Evolutionary conservation across 2,113 vertebrate species (phyloP).

Genomic region (Colistium nudipinnis): DNA sequence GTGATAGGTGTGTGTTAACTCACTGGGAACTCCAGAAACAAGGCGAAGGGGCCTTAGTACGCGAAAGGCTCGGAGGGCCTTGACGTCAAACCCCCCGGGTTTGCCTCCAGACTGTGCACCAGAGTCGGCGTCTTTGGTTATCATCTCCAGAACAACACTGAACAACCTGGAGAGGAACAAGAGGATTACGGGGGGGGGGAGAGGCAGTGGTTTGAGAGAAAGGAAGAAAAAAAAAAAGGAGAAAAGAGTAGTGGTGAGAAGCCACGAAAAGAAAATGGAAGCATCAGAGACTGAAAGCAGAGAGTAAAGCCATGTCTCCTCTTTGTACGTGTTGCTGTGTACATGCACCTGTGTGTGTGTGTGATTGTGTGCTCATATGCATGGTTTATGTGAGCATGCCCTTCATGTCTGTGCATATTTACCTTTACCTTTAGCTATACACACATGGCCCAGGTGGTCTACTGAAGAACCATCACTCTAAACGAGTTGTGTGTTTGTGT

Average conservation of each 20-base stretch:
- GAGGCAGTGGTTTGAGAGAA: not conserved
- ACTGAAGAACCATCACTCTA: slow-evolving; percentile 33
- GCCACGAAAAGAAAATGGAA: slow-evolving; percentile 32
- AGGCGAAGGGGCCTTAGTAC: slow-evolving; percentile 97
- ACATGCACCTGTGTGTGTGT: slow-evolving; percentile 19
- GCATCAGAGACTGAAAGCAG: slow-evolving; percentile 16
- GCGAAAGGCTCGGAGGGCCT: slow-evolving; percentile 97
- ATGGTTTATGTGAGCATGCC: slow-evolving; percentile 3
- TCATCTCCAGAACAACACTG: slow-evolving; percentile 98
- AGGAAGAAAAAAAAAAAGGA: not conserved
- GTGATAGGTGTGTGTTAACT: slow-evolving; percentile 40
- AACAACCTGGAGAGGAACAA: slow-evolving; percentile 86
- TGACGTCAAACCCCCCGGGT: slow-evolving; percentile 97
- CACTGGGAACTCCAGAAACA: slow-evolving; percentile 98
- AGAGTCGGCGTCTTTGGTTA: slow-evolving; percentile 94
- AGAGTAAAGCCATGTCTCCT: slow-evolving; percentile 23
- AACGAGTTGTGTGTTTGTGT: not conserved
- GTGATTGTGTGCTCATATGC: not conserved
- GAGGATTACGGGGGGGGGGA: not conserved
- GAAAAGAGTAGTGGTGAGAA: slow-evolving; percentile 11
- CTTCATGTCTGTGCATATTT: slow-evolving; percentile 43
- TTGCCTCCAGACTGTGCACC: slow-evolving; percentile 92
- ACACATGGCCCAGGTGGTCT: slow-evolving; percentile 36
- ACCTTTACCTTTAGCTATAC: slow-evolving; percentile 46
- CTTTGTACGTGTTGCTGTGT: slow-evolving; percentile 17